Conservation (phyloP, 2,797 vertebrate species). For the Melanotaenia pygmaea region DNA sequence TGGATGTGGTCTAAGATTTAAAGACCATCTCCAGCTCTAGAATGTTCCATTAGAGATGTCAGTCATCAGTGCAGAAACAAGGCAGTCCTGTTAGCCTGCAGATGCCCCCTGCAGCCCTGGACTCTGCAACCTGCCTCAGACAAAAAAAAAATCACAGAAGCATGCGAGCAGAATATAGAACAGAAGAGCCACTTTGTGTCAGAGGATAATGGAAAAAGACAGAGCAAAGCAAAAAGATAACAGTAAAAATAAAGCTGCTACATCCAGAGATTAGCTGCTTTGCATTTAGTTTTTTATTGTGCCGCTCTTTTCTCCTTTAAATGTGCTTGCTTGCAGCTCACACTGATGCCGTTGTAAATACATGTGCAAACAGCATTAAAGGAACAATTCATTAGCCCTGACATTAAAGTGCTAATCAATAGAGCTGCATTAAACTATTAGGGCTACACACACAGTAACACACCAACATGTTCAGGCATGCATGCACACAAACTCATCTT, state of each 20-base stretch:
- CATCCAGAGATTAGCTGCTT: slow-evolving; percentile 33
- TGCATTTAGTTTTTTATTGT: slow-evolving; percentile 21
- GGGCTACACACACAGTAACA: slow-evolving; percentile 60
- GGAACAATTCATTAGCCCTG: slow-evolving; percentile 84
- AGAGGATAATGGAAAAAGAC: slow-evolving; percentile 30
- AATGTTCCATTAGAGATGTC: slow-evolving; percentile 74
- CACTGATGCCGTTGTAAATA: slow-evolving; percentile 74
- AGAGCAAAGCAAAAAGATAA: slow-evolving; percentile 37
- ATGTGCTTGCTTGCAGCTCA: slow-evolving; percentile 47
- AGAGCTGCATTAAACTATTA: slow-evolving; percentile 86
- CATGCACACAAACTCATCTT: slow-evolving; percentile 34
- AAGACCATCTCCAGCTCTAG: slow-evolving; percentile 62
- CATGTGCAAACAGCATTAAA: slow-evolving; percentile 83
- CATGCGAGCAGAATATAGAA: slow-evolving; percentile 21
- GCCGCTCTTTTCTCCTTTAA: slow-evolving; percentile 27
- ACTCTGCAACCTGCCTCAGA: slow-evolving; percentile 42
- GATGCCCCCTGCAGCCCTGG: slow-evolving; percentile 50
- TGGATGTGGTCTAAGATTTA: slow-evolving; percentile 69
- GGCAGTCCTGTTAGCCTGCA: slow-evolving; percentile 47
- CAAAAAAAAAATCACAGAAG: slow-evolving; percentile 38
- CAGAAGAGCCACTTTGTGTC: slow-evolving; percentile 23
- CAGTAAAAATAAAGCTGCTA: background rate
- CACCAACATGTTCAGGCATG: slow-evolving; percentile 45
- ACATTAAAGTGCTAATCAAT: slow-evolving; percentile 86
- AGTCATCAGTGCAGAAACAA: slow-evolving; percentile 53